A percentile compares a stretch with the other conserved stretches of the same genome.
Evolutionary conservation across 2,113 vertebrate genomes (phyloP).

Genomic region (Micromys minutus): DNA sequence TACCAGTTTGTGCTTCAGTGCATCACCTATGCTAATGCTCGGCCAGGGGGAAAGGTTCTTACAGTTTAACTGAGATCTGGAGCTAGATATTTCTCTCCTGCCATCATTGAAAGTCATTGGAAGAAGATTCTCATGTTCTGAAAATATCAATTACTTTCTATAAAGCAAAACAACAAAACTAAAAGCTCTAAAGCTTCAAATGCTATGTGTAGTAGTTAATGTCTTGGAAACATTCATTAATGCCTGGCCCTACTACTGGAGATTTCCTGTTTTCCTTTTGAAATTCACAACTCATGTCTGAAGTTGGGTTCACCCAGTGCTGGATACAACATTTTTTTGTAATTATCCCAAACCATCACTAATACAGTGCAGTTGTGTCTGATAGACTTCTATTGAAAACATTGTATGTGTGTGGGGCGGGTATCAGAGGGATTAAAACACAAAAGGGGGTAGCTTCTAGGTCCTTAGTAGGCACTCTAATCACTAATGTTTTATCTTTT

Average conservation of each 20-base stretch:
- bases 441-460: neutral
- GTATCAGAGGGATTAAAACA: neutral
- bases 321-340: neutral
- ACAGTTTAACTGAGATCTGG: neutral
- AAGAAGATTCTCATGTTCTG: neutral
- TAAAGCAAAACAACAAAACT: neutral
- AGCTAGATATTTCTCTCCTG: neutral
- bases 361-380: neutral
- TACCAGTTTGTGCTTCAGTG: fast-evolving
- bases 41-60: neutral
- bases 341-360: neutral
- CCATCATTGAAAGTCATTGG: neutral
- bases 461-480: neutral
- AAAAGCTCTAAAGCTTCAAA: neutral
- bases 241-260: neutral
- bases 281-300: neutral
- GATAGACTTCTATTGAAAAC: neutral
- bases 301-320: neutral
- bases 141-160: neutral
- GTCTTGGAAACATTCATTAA: neutral
- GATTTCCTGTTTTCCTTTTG: neutral
- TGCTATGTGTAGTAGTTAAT: neutral
- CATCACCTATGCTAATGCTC: too few species aligned
- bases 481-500: neutral
- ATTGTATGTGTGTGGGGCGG: neutral